Conservation (phyloP, 2,113 vertebrate species). For the Muntiacus reevesi region DNA sequence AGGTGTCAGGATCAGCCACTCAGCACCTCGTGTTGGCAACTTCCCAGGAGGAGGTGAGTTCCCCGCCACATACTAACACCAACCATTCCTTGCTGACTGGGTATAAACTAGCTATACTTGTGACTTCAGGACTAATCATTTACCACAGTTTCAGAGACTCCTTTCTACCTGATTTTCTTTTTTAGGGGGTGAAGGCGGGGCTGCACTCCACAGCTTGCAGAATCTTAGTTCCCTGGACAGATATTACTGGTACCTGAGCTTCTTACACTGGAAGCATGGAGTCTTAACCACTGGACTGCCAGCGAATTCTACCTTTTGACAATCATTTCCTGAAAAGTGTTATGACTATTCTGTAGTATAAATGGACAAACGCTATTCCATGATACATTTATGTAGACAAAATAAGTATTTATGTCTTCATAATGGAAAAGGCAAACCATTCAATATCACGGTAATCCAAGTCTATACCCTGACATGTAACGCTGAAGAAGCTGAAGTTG, state of each 20-base stretch:
- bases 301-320: too few relatives aligned
- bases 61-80: not conserved
- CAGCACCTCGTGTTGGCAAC: rapidly evolving
- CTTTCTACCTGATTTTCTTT: too few relatives aligned
- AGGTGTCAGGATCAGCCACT: not conserved
- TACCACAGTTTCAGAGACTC: not conserved
- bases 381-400: not conserved
- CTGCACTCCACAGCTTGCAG: too few relatives aligned
- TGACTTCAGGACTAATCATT: too few relatives aligned
- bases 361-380: not conserved
- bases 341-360: not conserved
- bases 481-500: too few relatives aligned
- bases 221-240: too few relatives aligned
- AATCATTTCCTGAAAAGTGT: not conserved
- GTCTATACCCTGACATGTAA: too few relatives aligned
- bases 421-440: not conserved
- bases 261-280: too few relatives aligned
- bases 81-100: rapidly evolving
- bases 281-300: too few relatives aligned
- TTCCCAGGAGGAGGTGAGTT: rapidly evolving
- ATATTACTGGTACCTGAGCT: too few relatives aligned
- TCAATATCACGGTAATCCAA: too few relatives aligned
- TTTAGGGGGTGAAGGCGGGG: rapidly evolving
- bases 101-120: not conserved
- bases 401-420: not conserved